Evolutionary conservation across 2,113 vertebrate species (phyloP).

Genomic region (Mionectes macconnelli): DNA sequence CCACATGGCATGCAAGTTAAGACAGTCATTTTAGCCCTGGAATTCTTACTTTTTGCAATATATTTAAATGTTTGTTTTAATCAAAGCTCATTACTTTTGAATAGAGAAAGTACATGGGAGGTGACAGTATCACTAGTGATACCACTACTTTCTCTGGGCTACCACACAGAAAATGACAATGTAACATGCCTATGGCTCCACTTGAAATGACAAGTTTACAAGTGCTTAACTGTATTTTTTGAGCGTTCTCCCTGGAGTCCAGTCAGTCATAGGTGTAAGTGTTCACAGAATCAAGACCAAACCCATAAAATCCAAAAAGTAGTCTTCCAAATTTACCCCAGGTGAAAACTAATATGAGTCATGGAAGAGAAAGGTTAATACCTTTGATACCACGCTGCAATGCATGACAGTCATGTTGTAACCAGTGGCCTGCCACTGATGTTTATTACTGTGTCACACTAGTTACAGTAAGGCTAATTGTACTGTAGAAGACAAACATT

Average conservation of each 20-base stretch:
- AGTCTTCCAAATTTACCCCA: slow-evolving; percentile 21
- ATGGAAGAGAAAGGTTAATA: slow-evolving; percentile 57
- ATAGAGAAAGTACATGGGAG: slow-evolving; percentile 4
- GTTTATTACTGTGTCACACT: slow-evolving; percentile 77
- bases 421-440: slow-evolving; percentile 85
- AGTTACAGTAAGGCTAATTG: slow-evolving; percentile 80
- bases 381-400: slow-evolving; percentile 69
- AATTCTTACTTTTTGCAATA: background rate
- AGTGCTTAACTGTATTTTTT: background rate
- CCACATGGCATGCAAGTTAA: background rate
- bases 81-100: background rate
- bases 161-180: background rate
- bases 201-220: background rate
- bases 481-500: slow-evolving; percentile 74
- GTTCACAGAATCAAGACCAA: background rate
- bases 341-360: slow-evolving; percentile 50
- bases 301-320: background rate
- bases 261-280: background rate
- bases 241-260: background rate
- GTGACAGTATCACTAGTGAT: background rate
- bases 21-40: background rate
- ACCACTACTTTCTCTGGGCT: background rate
- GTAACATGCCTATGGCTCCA: background rate
- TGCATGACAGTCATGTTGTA: slow-evolving; percentile 68
- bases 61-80: slow-evolving; percentile 6